Conservation (phyloP, 2,113 vertebrate species). For the Nycticryphes semicollaris region DNA sequence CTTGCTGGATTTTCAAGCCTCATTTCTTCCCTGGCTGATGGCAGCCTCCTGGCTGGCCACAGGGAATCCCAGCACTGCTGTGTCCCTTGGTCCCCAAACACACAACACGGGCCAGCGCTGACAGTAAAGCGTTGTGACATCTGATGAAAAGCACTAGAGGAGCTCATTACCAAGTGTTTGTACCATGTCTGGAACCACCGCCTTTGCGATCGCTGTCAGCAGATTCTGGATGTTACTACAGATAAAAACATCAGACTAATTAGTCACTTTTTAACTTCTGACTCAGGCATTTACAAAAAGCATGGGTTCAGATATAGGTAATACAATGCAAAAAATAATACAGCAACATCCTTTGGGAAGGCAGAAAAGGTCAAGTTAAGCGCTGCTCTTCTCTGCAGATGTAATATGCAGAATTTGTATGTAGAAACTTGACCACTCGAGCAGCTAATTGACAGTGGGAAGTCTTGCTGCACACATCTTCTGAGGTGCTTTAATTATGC, state of each 20-base stretch:
- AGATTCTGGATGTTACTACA: not conserved
- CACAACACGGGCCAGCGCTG: not conserved
- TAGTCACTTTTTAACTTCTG: not conserved
- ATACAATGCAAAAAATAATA: not conserved
- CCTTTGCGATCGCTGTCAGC: not conserved
- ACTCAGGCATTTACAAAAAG: not conserved
- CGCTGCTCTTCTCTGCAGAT: not conserved
- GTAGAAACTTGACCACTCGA: conserved; percentile 29
- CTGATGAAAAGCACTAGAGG: not conserved
- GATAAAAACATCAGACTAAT: not conserved
- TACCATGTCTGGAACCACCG: not conserved
- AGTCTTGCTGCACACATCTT: conserved; percentile 37
- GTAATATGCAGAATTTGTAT: not conserved
- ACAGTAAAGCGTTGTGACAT: not conserved
- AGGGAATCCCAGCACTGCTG: not conserved
- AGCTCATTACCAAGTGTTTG: not conserved
- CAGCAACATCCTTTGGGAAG: not conserved
- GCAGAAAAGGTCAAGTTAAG: conserved; percentile 31
- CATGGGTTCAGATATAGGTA: not conserved
- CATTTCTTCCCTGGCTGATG: not conserved
- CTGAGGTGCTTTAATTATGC: conserved; percentile 55
- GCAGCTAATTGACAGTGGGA: conserved; percentile 54
- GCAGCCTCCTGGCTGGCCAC: not conserved
- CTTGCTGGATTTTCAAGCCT: not conserved
- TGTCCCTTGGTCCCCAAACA: not conserved